phyloP scores from a whole-genome alignment of 2,113 vertebrate genomes.

The Cinclus cinclus region DNA sequence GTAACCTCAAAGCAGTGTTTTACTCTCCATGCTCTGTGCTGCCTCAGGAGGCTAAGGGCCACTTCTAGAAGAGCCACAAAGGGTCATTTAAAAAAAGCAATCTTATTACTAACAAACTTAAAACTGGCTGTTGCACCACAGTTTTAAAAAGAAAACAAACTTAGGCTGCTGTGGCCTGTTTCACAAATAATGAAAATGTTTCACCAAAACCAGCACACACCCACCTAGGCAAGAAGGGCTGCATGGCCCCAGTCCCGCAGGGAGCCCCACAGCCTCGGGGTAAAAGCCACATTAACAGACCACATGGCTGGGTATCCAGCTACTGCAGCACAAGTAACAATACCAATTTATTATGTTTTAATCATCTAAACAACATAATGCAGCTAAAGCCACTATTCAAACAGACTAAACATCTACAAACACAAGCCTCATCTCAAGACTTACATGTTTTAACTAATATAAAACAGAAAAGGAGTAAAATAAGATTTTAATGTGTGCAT shows the following conservation, averaged over 20 bases:
- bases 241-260: neutral
- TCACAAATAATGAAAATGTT: neutral
- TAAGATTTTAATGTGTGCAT: neutral
- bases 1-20: neutral
- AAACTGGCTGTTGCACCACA: neutral
- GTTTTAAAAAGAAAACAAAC: neutral
- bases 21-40: neutral
- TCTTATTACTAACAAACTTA: neutral
- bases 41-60: neutral
- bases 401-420: neutral
- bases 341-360: neutral
- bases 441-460: neutral
- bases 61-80: neutral
- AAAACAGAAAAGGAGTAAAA: neutral
- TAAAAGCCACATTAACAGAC: neutral
- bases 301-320: rapidly evolving
- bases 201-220: neutral
- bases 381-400: neutral
- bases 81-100: neutral
- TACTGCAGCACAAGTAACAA: neutral
- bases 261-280: rapidly evolving
- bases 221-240: neutral
- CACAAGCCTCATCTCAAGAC: neutral
- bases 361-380: neutral
- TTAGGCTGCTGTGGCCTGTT: neutral